Base-by-base conservation (phyloP, 2,113 vertebrate species). In the Balaenoptera acutorostrata region DNA sequence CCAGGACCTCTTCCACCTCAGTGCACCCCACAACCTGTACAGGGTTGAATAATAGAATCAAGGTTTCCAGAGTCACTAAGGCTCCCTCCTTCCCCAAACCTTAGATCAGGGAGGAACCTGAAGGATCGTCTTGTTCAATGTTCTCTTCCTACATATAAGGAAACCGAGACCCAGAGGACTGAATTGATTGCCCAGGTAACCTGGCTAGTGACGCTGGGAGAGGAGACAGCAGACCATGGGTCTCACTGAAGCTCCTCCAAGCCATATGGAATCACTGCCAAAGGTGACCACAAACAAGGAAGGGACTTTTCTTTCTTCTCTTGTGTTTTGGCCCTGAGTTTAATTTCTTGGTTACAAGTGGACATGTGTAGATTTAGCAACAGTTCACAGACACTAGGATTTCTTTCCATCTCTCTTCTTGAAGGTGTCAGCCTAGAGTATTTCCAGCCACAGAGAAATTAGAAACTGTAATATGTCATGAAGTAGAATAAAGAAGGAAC, bases 261-360 rank as follows among this genome's bases (percentile, higher is more conserved):
- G 27, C 27, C 25, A 3, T 11, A 25, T 9, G 10, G 85, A 75
- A 49, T 23, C 44, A 31, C 33, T 12, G 33, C 55, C 82, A 66
- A 88, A 85, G 39, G 66, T 80, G 64, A 52, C 68, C 86, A 4
- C 31, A 33, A 81, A 90, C 75, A 85, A 59, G 72, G 69, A 57
- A 52, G 69, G 29, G 64, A 8, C 55, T 95, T 88, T 96, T 52
- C 78, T 92, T 94, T 46, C n/a, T 93, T 29, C 44, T 94, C 36
- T 78, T 69, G 57, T 41, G 71, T 46, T 46, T 77, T 93, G 92
- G 72, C 87, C 96, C 83, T 74, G 69, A 66, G 61, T 63, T 84
- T 55, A 88, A 88, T 64, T 64, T 96, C 61, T 92, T 84, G 84
- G 83, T 92, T 78, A 87, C 6, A 96, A 92, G 41, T 52, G 64